Conservation (phyloP, 2,113 vertebrate species). For the Ceyx cyanopectus region DNA sequence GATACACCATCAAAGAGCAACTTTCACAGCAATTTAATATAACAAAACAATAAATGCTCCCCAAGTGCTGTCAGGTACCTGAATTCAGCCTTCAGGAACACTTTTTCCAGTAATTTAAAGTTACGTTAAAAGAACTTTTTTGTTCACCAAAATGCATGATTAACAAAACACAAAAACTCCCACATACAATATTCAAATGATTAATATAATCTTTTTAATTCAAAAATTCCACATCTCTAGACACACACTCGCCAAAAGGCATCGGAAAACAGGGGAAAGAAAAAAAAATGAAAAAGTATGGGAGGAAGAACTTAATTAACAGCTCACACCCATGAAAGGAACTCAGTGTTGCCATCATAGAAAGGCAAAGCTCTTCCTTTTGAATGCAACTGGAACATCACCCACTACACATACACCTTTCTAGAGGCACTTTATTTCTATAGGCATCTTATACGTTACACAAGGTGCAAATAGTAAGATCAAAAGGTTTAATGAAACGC, state of each 20-base stretch:
- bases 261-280: not conserved
- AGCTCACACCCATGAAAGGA: not conserved
- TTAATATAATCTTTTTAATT: not conserved
- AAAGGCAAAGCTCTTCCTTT: not conserved
- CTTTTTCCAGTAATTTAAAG: not conserved
- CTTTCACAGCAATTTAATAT: conserved; percentile 11
- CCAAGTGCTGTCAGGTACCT: not conserved
- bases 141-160: not conserved
- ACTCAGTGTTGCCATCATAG: not conserved
- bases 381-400: not conserved
- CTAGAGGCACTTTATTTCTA: not conserved
- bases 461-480: not conserved
- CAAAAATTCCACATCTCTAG: not conserved
- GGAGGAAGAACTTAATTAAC: not conserved
- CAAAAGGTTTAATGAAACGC: not conserved
- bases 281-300: not conserved
- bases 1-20: not conserved
- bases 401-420: accelerated
- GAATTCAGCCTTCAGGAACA: not conserved
- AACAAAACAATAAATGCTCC: not conserved
- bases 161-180: not conserved
- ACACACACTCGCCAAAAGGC: not conserved
- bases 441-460: not conserved
- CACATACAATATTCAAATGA: not conserved
- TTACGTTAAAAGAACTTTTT: not conserved